phyloP scores from a whole-genome alignment of 2,113 vertebrate species.

The Cyphomyrus plagiostoma region DNA sequence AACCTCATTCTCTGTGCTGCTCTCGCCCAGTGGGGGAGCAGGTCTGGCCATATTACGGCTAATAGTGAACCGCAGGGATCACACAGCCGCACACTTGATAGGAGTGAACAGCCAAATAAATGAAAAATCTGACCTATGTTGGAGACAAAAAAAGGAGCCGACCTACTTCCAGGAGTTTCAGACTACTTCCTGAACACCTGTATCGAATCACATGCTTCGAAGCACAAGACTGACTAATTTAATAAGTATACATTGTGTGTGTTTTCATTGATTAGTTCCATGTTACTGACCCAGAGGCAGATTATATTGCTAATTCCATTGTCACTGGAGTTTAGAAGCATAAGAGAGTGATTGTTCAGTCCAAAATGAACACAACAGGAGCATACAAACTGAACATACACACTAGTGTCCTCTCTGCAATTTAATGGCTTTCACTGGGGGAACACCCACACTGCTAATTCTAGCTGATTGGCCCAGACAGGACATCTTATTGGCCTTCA shows the following conservation, averaged over 20 bases:
- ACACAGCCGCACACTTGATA: not conserved
- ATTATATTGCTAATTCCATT: slow-evolving; percentile 5
- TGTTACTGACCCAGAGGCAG: not conserved
- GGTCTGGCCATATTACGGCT: not conserved
- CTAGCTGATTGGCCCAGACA: not conserved
- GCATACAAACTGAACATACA: not conserved
- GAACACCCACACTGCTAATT: not conserved
- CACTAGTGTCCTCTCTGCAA: not conserved
- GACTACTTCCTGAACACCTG: not conserved
- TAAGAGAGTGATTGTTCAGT: slow-evolving; percentile 41
- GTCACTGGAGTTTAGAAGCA: slow-evolving; percentile 27
- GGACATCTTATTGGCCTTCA: not conserved
- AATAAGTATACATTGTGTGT: not conserved
- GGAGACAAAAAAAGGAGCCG: not conserved
- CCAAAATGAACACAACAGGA: not conserved
- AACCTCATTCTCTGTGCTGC: not conserved
- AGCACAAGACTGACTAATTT: not conserved
- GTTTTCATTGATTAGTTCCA: not conserved
- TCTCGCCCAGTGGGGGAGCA: not conserved
- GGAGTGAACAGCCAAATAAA: not conserved
- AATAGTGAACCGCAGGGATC: not conserved
- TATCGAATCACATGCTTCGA: not conserved
- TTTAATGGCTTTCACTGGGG: not conserved
- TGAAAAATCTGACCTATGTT: not conserved
- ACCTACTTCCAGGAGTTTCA: not conserved